Evolutionary conservation across 2,888 invertebrate species (phyloP), one percentile per base, ranked within the genome.

Genomic region (Drosophila histrio): DNA sequence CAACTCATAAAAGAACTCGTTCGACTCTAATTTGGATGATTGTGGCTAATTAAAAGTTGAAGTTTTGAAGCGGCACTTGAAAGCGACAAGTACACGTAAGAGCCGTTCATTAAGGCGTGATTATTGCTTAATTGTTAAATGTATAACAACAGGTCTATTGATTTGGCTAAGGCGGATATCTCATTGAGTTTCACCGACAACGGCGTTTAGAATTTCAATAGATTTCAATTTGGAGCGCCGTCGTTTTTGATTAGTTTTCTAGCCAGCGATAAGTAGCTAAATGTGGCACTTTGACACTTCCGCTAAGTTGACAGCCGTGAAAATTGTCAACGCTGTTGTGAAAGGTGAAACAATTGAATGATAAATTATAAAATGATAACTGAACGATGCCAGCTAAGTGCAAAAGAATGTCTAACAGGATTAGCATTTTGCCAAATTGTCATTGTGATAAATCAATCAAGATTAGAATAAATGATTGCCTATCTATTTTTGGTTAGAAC

Each of bases 221-320:
- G 64, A 26, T n/a, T n/a, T n/a, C 43, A 47, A 49, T 58, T 59
- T 64, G 44, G 44, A 70, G 64, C 44, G 65, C 71, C 53, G 60
- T 49, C 75, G 24, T 22, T 54, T 49, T 38, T 69, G 60, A 63
- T 63, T 56, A 63, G 54, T 39, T 50, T 19, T 13, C 39, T 17
- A 13, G n/a, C n/a, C n/a, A n/a, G n/a, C 7, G 9, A 1, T 36
- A 64, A 62, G 54, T 57, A 58, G 61, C 63, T 6, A 54, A 49
- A 63, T 43, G 32, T 47, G 30, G 64, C 47, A 52, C 59, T 58
- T 81, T 85, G 86, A 75, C 77, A 88, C 89, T 89, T 89, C 89
- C 89, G 89, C 88, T 81, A 89, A 87, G 80, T 83, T 84, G 87
- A 87, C 89, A 90, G 75, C 72, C 79, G 84, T 89, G 77, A 83